phyloP scores from a whole-genome alignment of 1,140 invertebrate species.

The Scaptomyza pallida region DNA sequence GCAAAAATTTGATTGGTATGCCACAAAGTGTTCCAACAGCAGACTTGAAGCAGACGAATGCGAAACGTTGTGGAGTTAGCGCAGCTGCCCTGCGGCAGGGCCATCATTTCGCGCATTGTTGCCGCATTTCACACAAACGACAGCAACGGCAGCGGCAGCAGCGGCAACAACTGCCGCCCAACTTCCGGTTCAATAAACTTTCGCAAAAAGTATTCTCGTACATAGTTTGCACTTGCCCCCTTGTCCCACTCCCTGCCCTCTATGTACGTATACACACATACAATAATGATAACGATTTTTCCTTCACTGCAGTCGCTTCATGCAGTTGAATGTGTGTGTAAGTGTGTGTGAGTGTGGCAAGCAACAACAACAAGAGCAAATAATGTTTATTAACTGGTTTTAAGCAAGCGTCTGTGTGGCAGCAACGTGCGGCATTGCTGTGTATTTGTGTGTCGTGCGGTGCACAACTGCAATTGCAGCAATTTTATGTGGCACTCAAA shows the following conservation, averaged over 20 bases:
- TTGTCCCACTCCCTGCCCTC: not conserved
- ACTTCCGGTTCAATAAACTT: conserved; percentile 82
- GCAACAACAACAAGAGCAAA: conserved; percentile 32
- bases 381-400: conserved; percentile 68
- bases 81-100: not conserved
- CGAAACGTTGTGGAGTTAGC: not conserved
- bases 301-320: conserved; percentile 38
- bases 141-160: conserved; percentile 30
- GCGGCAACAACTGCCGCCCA: conserved; percentile 47
- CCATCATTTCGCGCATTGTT: conserved; percentile 47
- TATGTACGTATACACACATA: conserved; percentile 15
- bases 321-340: conserved; percentile 15
- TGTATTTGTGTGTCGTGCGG: conserved; percentile 35
- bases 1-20: conserved; percentile 43
- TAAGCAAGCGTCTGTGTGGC: conserved; percentile 10
- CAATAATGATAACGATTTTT: conserved; percentile 73
- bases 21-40: conserved; percentile 13
- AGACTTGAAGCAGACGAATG: conserved; percentile 44
- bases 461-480: conserved; percentile 30
- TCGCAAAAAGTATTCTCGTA: conserved; percentile 62
- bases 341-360: no score
- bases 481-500: conserved; percentile 27
- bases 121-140: conserved; percentile 53
- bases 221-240: conserved; percentile 46
- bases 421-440: conserved; percentile 16